Evolutionary conservation across 2,797 vertebrate species (phyloP).

Genomic region (Peromyscus attwateri): DNA sequence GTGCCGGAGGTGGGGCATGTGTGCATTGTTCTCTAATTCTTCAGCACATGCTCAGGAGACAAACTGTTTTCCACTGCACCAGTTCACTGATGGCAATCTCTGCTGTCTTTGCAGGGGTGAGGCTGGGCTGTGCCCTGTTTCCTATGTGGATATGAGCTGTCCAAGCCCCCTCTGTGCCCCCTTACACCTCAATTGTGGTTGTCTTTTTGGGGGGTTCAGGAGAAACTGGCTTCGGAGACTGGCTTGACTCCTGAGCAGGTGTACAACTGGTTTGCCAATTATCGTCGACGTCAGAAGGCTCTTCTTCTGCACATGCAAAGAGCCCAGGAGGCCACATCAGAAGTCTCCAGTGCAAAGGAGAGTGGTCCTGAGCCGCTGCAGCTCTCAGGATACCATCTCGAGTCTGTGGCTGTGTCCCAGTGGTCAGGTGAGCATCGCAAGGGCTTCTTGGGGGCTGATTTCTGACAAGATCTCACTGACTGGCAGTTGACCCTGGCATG

Average conservation of each 20-base stretch:
- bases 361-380: background rate
- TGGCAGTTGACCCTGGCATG: too few relatives aligned
- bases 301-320: rapidly evolving
- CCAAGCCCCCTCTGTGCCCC: rapidly evolving
- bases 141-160: background rate
- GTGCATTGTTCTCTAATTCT: too few relatives aligned
- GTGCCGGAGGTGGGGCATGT: too few relatives aligned
- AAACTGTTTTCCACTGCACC: background rate
- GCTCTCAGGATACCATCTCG: background rate
- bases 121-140: background rate
- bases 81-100: too few relatives aligned
- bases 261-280: conserved; percentile 88
- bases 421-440: conserved; percentile 36
- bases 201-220: conserved; percentile 74
- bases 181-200: background rate
- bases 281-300: conserved; percentile 76
- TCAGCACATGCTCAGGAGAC: too few relatives aligned
- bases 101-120: background rate
- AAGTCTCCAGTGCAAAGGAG: background rate
- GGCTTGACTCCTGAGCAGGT: conserved; percentile 81
- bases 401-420: background rate
- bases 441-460: background rate
- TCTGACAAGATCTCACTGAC: too few relatives aligned
- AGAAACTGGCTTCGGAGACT: conserved; percentile 76
- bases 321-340: rapidly evolving